Base-by-base conservation (phyloP, 2,888 invertebrate genomes). In the Baccha elongata region DNA sequence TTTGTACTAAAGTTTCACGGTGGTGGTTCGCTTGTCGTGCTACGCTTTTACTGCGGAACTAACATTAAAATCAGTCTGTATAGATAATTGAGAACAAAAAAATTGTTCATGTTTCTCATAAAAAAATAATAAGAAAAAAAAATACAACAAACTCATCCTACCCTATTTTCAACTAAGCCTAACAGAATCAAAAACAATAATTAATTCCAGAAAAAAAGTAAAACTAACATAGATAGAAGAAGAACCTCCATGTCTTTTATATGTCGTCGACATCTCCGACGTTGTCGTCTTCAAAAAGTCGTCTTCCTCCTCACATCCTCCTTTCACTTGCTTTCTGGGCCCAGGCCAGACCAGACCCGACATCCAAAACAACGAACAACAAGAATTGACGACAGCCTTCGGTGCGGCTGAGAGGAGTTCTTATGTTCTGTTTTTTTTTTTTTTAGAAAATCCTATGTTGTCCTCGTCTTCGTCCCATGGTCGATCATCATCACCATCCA, bases 251-350 rank as follows among this genome's bases (percentile, higher is more conserved):
- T 76, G 81, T 76, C 81, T 76, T 71, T 52, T 44, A 69, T 64
- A 65, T 71, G 67, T 76, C 76, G 72, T 55, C 76, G 83, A 76
- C 60, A 75, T 73, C 67, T 67, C 73, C 60, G 72, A 67, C 62
- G 81, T 62, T 75, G 75, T 80, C 69, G 69, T 80, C 74, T 73
- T 68, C 46, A 58, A 42, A 65, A 72, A 62, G 55, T 68, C 71
- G 52, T 73, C 58, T 40, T 58, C 84, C 69, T 84, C 84, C 65
- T 65, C 65, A 79, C 52, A 73, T 69, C 83, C 73, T 76, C 83
- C n/a, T n/a, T n/a, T n/a, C n/a, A n/a, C 32, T 58, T 40, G 40
- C 44, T 80, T 50, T 52, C 35, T 69, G 64, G 55, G 80, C 74
- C 62, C 52, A 72, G 53, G 19, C 35, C 35, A 17, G 53, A 58